Percentiles rank a stretch among this genome's conserved stretches.
These are phyloP conservation scores for Aotus griseimembra DNA, from an alignment of 2,797 vertebrate genomes.

Conservation along the genomic window DNA sequence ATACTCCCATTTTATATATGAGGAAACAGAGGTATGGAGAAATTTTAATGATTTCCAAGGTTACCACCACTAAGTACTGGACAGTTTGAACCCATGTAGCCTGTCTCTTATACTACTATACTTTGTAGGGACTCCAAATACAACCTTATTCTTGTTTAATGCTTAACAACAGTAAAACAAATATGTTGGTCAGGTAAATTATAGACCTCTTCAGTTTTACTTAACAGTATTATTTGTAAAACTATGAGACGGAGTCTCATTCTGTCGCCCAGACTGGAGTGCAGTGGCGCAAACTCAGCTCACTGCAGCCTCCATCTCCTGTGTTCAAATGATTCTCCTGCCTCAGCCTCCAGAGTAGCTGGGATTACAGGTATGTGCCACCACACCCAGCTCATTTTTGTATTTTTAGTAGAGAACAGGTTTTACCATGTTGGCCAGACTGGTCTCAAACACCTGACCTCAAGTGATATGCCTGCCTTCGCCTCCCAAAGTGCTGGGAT, in stretches of 20 bases:
- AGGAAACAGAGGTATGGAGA: not conserved
- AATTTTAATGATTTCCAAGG: not conserved
- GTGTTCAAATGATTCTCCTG: not conserved
- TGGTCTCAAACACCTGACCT: not conserved
- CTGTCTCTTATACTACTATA: not conserved
- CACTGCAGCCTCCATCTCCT: not conserved
- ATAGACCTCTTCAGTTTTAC: not conserved
- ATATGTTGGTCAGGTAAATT: not conserved
- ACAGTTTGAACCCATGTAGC: not conserved
- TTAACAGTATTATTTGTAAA: conserved; percentile 4
- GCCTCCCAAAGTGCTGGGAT: not conserved
- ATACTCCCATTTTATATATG: not conserved
- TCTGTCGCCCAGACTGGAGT: not conserved
- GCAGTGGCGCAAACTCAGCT: not conserved
- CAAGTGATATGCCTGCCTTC: not conserved
- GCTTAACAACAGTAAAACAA: not conserved
- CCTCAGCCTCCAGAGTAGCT: not conserved
- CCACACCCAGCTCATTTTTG: not conserved
- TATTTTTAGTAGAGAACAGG: not conserved
- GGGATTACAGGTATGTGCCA: not conserved
- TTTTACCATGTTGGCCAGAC: not conserved
- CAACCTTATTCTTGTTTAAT: not conserved
- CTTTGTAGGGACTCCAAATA: not conserved
- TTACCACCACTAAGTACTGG: not conserved
- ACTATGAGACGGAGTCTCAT: not conserved